These are phyloP conservation scores for Mohoua ochrocephala DNA, from an alignment of 2,113 vertebrate genomes.

Conservation along the genomic window DNA sequence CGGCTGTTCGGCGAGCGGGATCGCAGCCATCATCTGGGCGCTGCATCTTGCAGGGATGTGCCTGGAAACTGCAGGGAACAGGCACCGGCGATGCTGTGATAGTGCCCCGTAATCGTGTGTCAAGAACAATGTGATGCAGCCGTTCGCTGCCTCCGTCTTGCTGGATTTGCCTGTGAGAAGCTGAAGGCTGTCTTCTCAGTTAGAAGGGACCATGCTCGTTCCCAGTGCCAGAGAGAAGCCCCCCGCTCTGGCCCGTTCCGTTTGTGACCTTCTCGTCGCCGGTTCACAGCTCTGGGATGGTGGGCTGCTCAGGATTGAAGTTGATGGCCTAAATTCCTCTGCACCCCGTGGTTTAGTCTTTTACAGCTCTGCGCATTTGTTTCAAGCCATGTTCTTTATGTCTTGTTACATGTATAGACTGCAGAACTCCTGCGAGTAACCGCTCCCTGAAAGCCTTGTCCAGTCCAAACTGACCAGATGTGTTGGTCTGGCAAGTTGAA, in stretches of 20 bases:
- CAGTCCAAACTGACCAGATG: neutral
- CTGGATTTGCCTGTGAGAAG: neutral
- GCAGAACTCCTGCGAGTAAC: neutral
- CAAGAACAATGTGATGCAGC: neutral
- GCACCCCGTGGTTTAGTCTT: neutral
- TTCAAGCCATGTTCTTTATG: neutral
- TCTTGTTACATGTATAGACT: neutral
- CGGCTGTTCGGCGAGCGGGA: neutral
- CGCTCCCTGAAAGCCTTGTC: neutral
- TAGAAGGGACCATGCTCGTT: neutral
- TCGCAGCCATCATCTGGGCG: slow-evolving; percentile 18
- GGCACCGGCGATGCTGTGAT: neutral
- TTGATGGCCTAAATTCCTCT: neutral
- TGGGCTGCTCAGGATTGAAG: neutral
- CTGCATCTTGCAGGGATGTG: neutral
- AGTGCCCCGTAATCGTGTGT: neutral
- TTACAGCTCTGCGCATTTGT: neutral
- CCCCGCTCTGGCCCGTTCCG: neutral
- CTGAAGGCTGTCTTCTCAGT: neutral
- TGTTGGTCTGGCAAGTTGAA: neutral
- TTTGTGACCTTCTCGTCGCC: neutral
- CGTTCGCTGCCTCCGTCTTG: neutral
- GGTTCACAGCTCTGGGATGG: neutral
- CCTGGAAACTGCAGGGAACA: neutral
- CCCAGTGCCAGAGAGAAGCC: neutral